These are phyloP conservation scores for Ceuthmochares aereus DNA, from an alignment of 2,113 vertebrate genomes.

Conservation along the genomic window DNA sequence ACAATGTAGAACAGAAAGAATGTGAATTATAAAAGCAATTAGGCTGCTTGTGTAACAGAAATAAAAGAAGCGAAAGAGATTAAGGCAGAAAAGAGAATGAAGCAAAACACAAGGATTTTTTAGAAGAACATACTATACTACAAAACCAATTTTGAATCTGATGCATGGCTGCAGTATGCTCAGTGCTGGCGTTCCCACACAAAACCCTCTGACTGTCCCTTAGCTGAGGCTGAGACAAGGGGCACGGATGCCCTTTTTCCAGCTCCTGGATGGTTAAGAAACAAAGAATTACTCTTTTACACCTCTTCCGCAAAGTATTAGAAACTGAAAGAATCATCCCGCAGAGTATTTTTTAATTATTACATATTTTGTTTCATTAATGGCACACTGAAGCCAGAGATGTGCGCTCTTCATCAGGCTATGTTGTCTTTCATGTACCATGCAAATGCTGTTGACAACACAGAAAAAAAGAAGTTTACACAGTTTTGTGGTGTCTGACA, in stretches of 20 bases:
- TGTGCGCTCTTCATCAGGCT: neutral
- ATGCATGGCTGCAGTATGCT: neutral
- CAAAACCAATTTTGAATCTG: rapidly evolving
- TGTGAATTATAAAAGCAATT: neutral
- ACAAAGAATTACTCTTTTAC: neutral
- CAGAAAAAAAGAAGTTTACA: neutral
- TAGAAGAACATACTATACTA: neutral
- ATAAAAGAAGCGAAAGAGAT: neutral
- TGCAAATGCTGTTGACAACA: neutral
- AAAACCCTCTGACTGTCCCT: neutral
- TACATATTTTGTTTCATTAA: neutral
- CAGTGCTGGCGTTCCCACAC: neutral
- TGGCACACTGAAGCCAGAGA: neutral
- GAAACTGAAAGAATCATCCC: neutral
- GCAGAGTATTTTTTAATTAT: neutral
- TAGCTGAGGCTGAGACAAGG: neutral
- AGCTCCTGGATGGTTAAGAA: neutral
- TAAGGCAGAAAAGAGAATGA: neutral
- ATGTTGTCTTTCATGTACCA: rapidly evolving
- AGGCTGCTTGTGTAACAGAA: neutral
- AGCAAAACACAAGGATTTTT: neutral
- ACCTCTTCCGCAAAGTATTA: neutral
- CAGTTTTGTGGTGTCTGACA: neutral
- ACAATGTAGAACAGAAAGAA: neutral
- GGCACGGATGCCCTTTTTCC: neutral